Conservation (phyloP, 2,797 vertebrate genomes). For the Rhinoraja longicauda region DNA sequence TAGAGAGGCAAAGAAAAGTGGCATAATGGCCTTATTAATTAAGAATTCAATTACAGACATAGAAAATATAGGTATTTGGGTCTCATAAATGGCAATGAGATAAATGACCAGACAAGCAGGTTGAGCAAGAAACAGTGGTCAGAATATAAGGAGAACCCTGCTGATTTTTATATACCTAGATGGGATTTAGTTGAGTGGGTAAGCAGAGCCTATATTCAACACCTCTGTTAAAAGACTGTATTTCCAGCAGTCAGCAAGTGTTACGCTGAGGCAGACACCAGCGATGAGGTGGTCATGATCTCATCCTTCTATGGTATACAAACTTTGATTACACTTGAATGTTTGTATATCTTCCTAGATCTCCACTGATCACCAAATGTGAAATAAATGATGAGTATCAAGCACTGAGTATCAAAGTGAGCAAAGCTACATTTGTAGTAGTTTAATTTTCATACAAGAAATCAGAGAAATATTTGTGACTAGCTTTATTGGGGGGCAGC, state of each 20-base stretch:
- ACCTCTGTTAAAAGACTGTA: neutral
- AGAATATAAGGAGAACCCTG: neutral
- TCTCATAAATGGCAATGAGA: neutral
- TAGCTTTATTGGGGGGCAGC: neutral
- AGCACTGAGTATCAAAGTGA: neutral
- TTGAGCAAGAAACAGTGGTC: neutral
- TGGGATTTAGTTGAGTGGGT: neutral
- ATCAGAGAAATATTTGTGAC: neutral
- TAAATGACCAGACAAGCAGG: neutral
- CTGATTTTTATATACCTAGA: neutral
- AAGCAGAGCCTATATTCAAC: neutral
- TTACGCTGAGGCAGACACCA: neutral
- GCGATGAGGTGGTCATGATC: neutral
- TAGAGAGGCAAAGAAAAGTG: neutral
- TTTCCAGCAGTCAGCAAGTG: neutral
- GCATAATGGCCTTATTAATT: neutral
- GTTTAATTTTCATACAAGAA: neutral
- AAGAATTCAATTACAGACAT: conserved; percentile 6
- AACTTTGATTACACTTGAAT: neutral
- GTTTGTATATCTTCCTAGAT: neutral
- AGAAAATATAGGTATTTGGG: neutral
- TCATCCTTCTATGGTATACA: neutral
- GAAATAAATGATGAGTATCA: neutral
- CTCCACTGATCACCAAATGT: neutral
- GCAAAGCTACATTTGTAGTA: neutral